Conservation (phyloP, 2,888 invertebrate genomes). For the Artemia sinica region DNA sequence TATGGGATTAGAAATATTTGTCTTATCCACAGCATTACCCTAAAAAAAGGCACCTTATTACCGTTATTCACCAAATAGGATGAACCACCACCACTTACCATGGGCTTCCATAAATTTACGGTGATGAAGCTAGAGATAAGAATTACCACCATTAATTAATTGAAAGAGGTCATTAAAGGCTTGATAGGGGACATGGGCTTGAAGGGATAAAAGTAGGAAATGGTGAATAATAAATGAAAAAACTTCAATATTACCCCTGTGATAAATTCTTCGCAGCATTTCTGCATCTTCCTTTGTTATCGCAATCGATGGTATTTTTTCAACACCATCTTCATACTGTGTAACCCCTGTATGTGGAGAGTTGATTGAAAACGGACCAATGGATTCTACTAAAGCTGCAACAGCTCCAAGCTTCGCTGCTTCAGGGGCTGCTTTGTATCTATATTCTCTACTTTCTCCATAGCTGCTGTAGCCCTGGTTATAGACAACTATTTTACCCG, state of each 20-base stretch:
- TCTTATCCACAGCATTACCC: too few relatives aligned
- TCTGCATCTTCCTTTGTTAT: constrained; percentile 62
- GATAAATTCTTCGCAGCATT: constrained; percentile 45
- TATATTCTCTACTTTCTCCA: constrained; percentile 45
- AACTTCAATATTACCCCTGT: constrained; percentile 35
- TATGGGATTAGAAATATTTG: too few relatives aligned
- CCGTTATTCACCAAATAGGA: too few relatives aligned
- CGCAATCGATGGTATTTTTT: constrained; percentile 50
- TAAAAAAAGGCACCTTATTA: too few relatives aligned
- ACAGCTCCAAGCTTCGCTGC: constrained; percentile 57
- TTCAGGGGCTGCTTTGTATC: constrained; percentile 45
- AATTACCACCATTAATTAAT: too few relatives aligned
- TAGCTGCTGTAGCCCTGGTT: constrained; percentile 49
- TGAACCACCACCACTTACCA: too few relatives aligned
- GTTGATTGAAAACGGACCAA: constrained; percentile 56
- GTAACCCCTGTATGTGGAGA: constrained; percentile 60
- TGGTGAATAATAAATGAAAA: too few relatives aligned
- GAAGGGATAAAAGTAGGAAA: too few relatives aligned
- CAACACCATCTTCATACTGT: constrained; percentile 40
- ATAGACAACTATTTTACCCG: constrained; percentile 58
- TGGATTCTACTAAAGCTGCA: constrained; percentile 48
- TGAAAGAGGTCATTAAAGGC: too few relatives aligned
- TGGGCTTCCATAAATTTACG: too few relatives aligned
- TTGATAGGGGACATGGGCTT: too few relatives aligned
- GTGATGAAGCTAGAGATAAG: too few relatives aligned